Base-by-base conservation (phyloP, 2,888 invertebrate species). In the Cerceris ruficornis region DNA sequence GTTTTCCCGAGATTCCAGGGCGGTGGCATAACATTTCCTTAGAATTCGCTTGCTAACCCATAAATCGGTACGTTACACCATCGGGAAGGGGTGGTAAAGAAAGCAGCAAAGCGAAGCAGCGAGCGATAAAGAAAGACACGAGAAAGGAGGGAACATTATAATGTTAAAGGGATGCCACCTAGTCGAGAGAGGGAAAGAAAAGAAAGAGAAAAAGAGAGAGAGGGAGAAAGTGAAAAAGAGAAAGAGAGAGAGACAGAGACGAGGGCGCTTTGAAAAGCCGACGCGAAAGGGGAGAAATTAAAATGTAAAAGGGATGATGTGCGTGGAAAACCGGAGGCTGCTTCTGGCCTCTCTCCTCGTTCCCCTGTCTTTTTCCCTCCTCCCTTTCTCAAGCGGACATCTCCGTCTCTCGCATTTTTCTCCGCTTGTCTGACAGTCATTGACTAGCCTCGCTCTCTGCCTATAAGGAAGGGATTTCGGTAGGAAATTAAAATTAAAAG, bases 251-350 rank as follows among this genome's bases (percentile, higher is more conserved):
- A 65, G 55, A 64, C 73, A n/a, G 28, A 43, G 67, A 54, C 49
- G 61, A 73, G 66, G 73, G 76, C 60, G 83, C 88, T 91, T 90
- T 90, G 90, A 88, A 91, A 89, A 88, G 89, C 88, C 87, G 83
- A 83, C 79, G 88, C 87, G 88, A 91, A 91, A 91, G 90, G 91
- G 91, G 90, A 91, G 89, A 91, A 91, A 91, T 91, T 91, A 91
- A 91, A 91, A 91, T 91, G 90, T 91, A 91, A 91, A 91, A 91
- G 91, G 90, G 91, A 90, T 90, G 91, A 91, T 91, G 90, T 89
- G 89, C 90, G 88, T 89, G 90, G 88, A 90, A 91, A 91, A 90
- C 81, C 89, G 84, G 86, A 87, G 87, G 82, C 86, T 75, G 82
- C 82, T 75, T 77, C 80, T 82, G 74, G 79, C 70, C 76, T 81